A percentile compares a stretch with the other conserved stretches of the same genome.
Evolutionary conservation across 23 tunicate species (phyloP).

Genomic region (Halocynthia roretzi): DNA sequence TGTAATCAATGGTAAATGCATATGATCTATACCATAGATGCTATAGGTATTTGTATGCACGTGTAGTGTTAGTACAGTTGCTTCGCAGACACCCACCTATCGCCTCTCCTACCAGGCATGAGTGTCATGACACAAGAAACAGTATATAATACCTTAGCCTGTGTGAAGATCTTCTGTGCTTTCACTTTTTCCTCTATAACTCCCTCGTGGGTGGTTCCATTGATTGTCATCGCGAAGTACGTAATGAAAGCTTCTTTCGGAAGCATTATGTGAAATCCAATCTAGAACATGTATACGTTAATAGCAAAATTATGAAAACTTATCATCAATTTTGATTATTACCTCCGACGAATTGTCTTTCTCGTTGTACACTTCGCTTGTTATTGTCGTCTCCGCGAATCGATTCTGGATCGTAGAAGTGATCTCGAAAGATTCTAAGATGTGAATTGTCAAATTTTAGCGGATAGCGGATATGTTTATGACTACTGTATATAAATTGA

Average conservation of each 20-base stretch:
- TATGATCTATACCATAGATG: neutral
- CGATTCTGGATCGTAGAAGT: neutral
- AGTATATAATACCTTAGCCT: neutral
- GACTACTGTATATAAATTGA: no score
- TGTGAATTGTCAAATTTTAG: neutral
- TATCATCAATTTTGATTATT: neutral
- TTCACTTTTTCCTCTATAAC: neutral
- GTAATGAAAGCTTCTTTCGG: conserved; percentile 12
- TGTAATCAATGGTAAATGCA: neutral
- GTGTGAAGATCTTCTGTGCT: neutral
- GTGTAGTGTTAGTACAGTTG: no score
- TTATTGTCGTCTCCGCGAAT: conserved; percentile 13
- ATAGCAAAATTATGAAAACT: neutral
- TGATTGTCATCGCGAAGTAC: neutral
- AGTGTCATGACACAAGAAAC: neutral
- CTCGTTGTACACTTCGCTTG: conserved; percentile 6
- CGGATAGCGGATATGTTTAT: neutral
- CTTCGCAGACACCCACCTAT: no score
- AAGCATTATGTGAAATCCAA: conserved; percentile 8
- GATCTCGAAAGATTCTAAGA: neutral
- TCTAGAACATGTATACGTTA: neutral
- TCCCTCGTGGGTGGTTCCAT: neutral
- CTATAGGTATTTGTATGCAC: neutral
- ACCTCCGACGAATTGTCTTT: neutral
- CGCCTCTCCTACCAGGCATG: neutral